These are phyloP conservation scores for Cyprinella venusta DNA, from an alignment of 2,797 vertebrate genomes.

Conservation along the genomic window DNA sequence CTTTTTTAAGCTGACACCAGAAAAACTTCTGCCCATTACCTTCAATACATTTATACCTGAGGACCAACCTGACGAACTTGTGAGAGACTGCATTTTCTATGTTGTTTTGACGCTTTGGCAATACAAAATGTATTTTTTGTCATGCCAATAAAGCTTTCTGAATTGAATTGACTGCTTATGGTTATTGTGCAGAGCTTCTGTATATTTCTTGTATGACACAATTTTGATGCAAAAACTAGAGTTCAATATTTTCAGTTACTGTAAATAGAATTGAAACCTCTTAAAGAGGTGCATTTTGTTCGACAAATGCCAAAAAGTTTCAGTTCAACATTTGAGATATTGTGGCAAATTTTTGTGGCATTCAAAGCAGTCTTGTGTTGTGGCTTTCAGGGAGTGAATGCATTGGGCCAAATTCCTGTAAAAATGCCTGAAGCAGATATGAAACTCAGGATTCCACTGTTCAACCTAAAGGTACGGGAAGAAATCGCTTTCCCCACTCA, in stretches of 20 bases:
- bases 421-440: slow-evolving; percentile 62
- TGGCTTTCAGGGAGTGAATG: slow-evolving; percentile 64
- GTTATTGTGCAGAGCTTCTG: background rate
- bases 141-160: too few species aligned
- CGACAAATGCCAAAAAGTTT: background rate
- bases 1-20: slow-evolving; percentile 60
- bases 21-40: slow-evolving; percentile 63
- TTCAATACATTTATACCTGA: slow-evolving; percentile 61
- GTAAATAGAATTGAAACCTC: background rate
- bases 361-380: slow-evolving; percentile 15
- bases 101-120: too few species aligned
- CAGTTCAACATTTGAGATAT: background rate
- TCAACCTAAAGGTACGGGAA: slow-evolving; percentile 73
- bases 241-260: background rate
- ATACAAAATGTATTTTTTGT: too few species aligned
- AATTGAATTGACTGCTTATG: too few species aligned
- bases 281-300: background rate
- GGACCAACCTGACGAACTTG: slow-evolving; percentile 63
- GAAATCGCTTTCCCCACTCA: background rate
- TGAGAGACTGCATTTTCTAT: too few species aligned
- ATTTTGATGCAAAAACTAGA: background rate
- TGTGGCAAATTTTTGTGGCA: background rate
- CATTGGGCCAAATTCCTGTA: slow-evolving; percentile 62
- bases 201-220: background rate
- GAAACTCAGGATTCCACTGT: slow-evolving; percentile 68